These are phyloP conservation scores for Cinclus mexicanus DNA, from an alignment of 2,113 vertebrate genomes.

Conservation along the genomic window DNA sequence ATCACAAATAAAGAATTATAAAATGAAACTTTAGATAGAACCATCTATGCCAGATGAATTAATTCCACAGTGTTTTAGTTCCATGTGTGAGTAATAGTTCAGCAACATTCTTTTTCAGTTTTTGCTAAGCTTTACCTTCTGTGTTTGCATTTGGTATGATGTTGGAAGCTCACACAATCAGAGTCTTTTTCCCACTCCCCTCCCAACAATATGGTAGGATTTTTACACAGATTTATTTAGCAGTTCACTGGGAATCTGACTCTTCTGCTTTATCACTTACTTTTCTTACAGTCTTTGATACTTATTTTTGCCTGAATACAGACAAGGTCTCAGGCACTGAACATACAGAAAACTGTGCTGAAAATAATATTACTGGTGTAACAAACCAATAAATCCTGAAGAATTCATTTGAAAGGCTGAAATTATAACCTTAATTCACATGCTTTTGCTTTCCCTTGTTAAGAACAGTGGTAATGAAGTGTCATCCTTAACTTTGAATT, in stretches of 20 bases:
- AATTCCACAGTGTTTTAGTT: background rate
- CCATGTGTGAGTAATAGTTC: background rate
- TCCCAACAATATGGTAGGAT: background rate
- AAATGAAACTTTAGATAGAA: background rate
- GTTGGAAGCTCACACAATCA: background rate
- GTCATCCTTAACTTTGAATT: slow-evolving; percentile 24
- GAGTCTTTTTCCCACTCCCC: background rate
- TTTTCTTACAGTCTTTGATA: slow-evolving; percentile 2
- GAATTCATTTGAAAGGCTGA: background rate
- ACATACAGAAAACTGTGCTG: background rate
- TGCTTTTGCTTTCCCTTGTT: background rate
- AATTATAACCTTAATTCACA: slow-evolving; percentile 27
- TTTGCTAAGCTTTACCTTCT: background rate
- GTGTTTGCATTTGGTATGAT: background rate
- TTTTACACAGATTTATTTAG: slow-evolving; percentile 29
- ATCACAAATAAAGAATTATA: background rate
- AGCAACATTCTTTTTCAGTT: background rate
- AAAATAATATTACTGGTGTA: background rate
- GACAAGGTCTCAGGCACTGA: background rate
- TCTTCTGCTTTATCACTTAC: background rate
- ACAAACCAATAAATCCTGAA: background rate
- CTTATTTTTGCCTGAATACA: background rate
- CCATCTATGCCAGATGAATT: background rate
- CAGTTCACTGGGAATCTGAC: background rate
- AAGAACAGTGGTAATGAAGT: background rate